Evolutionary conservation across 2,113 vertebrate species (phyloP).

Genomic region (Anser cygnoides): DNA sequence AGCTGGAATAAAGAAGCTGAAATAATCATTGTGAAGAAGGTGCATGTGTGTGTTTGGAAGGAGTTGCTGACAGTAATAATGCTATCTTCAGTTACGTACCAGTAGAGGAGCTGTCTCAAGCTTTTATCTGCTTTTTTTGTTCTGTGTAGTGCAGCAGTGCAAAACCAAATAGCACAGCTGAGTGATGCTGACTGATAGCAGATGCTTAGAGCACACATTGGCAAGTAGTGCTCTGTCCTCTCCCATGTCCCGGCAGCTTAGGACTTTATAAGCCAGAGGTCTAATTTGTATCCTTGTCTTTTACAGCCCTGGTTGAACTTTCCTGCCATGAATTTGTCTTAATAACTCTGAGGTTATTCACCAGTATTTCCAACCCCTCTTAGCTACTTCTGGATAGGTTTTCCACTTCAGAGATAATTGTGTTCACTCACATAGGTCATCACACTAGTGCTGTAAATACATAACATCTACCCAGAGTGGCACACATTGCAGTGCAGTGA

Average conservation of each 20-base stretch:
- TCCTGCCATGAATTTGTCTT: neutral
- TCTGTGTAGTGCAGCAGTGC: neutral
- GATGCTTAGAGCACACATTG: neutral
- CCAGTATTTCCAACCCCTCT: neutral
- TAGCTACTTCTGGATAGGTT: neutral
- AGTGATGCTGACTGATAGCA: neutral
- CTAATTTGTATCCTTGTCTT: neutral
- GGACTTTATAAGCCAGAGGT: neutral
- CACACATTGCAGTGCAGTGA: neutral
- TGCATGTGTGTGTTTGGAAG: neutral
- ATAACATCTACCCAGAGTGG: neutral
- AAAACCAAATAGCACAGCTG: neutral
- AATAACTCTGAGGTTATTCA: neutral
- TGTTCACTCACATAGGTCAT: neutral
- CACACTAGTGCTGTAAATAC: neutral
- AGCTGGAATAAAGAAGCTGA: neutral
- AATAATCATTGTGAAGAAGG: neutral
- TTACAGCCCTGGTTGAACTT: neutral
- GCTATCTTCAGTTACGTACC: neutral
- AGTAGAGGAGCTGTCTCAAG: neutral
- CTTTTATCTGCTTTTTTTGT: neutral
- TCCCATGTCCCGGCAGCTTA: neutral
- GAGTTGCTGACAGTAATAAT: accelerated
- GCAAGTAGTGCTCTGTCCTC: neutral
- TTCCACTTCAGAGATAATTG: constrained; percentile 16